phyloP scores from a whole-genome alignment of 2,888 invertebrate species.

The Drosophila ochracea region DNA sequence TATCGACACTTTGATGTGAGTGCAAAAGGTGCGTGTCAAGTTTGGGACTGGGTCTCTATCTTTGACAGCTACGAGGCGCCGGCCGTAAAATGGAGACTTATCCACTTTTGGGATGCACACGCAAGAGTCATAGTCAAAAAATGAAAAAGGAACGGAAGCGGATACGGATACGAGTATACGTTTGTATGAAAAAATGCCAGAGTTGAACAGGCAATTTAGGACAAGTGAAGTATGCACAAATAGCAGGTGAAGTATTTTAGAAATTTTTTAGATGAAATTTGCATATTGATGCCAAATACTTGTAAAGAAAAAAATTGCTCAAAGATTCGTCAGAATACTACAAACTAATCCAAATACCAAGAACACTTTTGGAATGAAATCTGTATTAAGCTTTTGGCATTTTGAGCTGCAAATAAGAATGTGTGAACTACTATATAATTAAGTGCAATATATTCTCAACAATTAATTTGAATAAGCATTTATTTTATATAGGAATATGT shows the following conservation, averaged over 20 bases:
- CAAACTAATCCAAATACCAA: background rate
- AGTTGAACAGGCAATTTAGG: conserved; percentile 49
- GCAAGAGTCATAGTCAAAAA: conserved; percentile 12
- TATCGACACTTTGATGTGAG: conserved; percentile 61
- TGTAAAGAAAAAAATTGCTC: background rate
- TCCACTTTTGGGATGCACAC: conserved; percentile 30
- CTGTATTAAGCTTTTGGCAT: background rate
- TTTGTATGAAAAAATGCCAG: conserved; percentile 31
- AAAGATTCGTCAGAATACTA: background rate
- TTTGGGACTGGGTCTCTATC: conserved; percentile 22
- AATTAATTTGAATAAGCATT: background rate
- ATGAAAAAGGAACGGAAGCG: conserved; percentile 25
- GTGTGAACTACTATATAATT: background rate
- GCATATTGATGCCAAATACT: conserved; percentile 37
- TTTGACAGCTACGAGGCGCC: conserved; percentile 31
- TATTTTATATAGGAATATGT: background rate
- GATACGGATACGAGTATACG: conserved; percentile 4
- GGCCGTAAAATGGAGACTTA: conserved; percentile 44
- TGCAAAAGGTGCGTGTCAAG: conserved; percentile 68
- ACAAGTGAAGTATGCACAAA: conserved; percentile 38
- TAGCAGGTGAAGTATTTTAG: conserved; percentile 25
- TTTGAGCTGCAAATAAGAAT: background rate
- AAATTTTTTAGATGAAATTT: conserved; percentile 36
- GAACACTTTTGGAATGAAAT: background rate
- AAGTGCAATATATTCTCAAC: background rate